Evolutionary conservation across 2,888 invertebrate species (phyloP), one percentile per base, ranked within the genome.

Genomic region (Sinotaia quadrata): DNA sequence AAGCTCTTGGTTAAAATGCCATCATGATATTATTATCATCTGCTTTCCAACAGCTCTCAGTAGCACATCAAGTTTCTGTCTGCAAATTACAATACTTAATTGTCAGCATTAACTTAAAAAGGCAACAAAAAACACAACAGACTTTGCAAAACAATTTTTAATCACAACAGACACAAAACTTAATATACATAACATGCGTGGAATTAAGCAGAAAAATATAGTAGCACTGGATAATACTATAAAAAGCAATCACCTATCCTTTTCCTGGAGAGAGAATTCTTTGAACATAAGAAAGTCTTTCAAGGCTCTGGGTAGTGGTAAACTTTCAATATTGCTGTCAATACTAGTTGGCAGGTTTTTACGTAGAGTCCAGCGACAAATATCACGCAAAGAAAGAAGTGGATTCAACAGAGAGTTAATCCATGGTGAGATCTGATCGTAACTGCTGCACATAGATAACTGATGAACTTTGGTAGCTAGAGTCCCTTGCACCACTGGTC

Each of bases 361-460:
- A 8, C 83, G 77, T 52, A 84, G 77, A 5, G 72, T 71, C 15
- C 83, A 76, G 27, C 84, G 74, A 54, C 84, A 83, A 18, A 75
- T 71, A 57, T 81, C 81, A 59, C 78, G 75, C 21, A 84, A 68
- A n/a, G 82, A 80, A 21, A 75, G 73, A 44, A 81, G 31, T 10
- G 84, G 84, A 62, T 77, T 80, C 31, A 84, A 58, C 21, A 83
- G 63, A 12, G 75, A 74, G 21, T 75, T 73, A 36, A 84, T 80
- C 83, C 82, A 84, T 24, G 82, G 81, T 18, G 76, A 75, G 41
- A 84, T 82, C 58, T 79, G 78, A 33, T 79, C 76, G 72, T 81
- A 84, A 62, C 83, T 84, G 75, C 83, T 84, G 69, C 83, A 83
- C 69, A 84, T 77, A 44, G 79, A 78, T 33, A 84, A 71, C 62